Percentiles rank a stretch among this genome's conserved stretches.
Evolutionary conservation across 2,797 vertebrate genomes (phyloP).

Genomic region (Micropoecilia bifurca): DNA sequence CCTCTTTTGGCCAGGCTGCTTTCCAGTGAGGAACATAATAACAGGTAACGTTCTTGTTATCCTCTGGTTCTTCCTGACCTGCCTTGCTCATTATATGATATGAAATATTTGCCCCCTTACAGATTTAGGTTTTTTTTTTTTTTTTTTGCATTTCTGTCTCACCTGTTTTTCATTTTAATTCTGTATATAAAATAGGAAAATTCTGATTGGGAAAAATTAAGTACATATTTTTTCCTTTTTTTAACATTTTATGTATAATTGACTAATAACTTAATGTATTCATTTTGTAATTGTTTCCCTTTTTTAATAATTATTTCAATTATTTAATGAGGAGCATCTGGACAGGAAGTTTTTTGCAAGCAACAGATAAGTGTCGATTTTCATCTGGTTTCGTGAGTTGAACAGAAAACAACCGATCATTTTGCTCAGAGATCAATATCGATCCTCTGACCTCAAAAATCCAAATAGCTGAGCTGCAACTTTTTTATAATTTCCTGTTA

Average conservation of each 20-base stretch:
- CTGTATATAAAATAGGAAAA: background rate
- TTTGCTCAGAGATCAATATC: slow-evolving; percentile 21
- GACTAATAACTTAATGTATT: background rate
- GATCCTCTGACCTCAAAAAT: slow-evolving; percentile 1
- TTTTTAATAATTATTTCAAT: background rate
- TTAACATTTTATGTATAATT: background rate
- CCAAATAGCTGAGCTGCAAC: background rate
- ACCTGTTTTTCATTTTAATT: background rate
- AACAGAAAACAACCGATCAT: background rate
- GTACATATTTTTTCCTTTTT: too few species aligned
- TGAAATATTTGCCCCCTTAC: background rate
- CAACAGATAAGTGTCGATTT: background rate
- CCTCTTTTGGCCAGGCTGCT: background rate
- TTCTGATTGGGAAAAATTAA: background rate
- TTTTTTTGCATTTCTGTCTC: background rate
- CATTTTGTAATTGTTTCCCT: background rate
- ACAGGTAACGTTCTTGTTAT: background rate
- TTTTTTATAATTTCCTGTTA: background rate
- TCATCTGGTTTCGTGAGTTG: background rate
- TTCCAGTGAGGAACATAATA: background rate
- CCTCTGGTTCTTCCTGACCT: background rate
- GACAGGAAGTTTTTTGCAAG: background rate
- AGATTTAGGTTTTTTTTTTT: background rate
- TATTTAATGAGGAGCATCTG: too few species aligned
- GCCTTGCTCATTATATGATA: background rate